These are phyloP conservation scores for Catharus bicknelli DNA, from an alignment of 2,113 vertebrate genomes.

Conservation along the genomic window DNA sequence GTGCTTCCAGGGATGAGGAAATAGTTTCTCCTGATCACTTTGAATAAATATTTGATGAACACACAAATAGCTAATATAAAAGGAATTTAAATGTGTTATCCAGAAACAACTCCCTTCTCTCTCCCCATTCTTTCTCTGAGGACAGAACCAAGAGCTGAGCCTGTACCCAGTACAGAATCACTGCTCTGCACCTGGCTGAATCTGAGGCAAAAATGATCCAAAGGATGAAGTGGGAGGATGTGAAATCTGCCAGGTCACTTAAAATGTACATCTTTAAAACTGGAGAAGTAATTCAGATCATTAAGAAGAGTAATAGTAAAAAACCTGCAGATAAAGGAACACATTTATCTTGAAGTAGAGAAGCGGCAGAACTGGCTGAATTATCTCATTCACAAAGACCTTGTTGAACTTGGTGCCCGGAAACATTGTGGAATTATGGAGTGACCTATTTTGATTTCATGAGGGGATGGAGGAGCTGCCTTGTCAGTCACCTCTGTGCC, in stretches of 20 bases:
- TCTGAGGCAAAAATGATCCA: not conserved
- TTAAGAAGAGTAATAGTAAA: not conserved
- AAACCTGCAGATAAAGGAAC: not conserved
- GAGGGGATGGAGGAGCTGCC: not conserved
- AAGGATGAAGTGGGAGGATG: not conserved
- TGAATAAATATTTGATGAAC: slow-evolving; percentile 27
- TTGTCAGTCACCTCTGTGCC: not conserved
- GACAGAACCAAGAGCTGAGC: not conserved
- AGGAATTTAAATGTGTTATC: slow-evolving; percentile 29
- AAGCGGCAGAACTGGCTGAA: not conserved
- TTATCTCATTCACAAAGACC: not conserved
- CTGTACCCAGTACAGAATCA: not conserved
- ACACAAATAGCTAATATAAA: slow-evolving; percentile 20
- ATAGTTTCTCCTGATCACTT: slow-evolving; percentile 15
- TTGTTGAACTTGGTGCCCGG: not conserved
- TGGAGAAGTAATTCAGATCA: not conserved
- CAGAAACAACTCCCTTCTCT: not conserved
- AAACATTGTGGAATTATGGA: not conserved
- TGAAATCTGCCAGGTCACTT: slow-evolving; percentile 2
- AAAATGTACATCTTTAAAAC: not conserved
- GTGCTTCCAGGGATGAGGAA: slow-evolving; percentile 1
- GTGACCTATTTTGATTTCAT: slow-evolving; percentile 4
- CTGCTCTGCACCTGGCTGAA: not conserved
- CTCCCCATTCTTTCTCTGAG: not conserved
- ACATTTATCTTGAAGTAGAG: not conserved